phyloP scores from a whole-genome alignment of 2,797 vertebrate genomes.

The Eidolon dupreanum region DNA sequence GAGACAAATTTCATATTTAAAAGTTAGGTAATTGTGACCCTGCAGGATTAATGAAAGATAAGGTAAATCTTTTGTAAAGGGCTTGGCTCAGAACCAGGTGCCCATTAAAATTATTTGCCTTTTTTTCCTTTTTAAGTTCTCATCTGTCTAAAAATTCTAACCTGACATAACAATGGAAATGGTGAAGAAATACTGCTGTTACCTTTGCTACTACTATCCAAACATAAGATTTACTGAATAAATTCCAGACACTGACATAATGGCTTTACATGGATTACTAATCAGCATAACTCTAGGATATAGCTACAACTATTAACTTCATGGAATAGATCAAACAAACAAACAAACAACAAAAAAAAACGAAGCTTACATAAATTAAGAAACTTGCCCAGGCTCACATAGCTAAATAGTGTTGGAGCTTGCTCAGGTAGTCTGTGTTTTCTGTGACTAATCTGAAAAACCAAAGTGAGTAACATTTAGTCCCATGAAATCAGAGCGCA shows the following conservation, averaged over 20 bases:
- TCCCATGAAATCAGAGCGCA: not conserved
- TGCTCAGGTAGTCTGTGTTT: not conserved
- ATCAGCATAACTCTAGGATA: not conserved
- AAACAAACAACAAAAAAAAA: not conserved
- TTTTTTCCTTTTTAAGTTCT: not conserved
- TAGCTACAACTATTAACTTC: not conserved
- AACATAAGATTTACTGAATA: not conserved
- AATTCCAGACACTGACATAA: not conserved
- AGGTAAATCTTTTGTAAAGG: not conserved
- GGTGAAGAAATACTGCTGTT: not conserved
- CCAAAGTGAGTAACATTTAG: not conserved
- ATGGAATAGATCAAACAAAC: not conserved
- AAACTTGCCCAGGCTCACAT: not conserved
- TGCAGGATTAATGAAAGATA: not conserved
- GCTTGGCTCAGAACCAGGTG: not conserved
- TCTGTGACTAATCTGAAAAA: not conserved
- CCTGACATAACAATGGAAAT: not conserved
- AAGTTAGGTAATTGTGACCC: not conserved
- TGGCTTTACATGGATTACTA: not conserved
- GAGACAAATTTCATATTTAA: not conserved
- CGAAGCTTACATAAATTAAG: not conserved
- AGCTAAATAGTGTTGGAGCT: too few relatives aligned
- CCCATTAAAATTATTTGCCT: not conserved
- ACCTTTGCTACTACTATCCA: not conserved
- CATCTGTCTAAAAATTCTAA: not conserved